Evolutionary conservation across 1,140 invertebrate species (phyloP).

Genomic region (Cotesia glomerata): DNA sequence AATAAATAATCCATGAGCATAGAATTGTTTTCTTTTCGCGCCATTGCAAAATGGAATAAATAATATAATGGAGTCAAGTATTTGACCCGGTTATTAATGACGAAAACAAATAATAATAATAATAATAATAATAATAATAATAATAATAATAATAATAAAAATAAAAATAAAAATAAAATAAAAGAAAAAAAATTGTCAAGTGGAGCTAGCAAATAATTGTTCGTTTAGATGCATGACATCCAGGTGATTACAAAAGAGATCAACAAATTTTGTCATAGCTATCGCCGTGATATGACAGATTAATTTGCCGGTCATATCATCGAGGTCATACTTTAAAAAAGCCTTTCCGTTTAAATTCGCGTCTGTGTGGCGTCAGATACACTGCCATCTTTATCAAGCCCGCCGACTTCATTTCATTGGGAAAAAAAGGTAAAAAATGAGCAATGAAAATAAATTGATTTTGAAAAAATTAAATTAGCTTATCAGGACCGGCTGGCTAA

Average conservation of each 20-base stretch:
- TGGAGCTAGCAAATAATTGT: neutral
- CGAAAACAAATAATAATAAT: neutral
- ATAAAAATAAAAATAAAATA: neutral
- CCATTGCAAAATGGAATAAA: neutral
- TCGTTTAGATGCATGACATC: slow-evolving; percentile 1
- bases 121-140: neutral
- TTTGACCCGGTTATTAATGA: neutral
- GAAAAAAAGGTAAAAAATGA: neutral
- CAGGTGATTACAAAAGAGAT: slow-evolving; percentile 4
- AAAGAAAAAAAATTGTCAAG: neutral
- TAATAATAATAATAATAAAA: no score
- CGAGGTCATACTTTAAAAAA: slow-evolving; percentile 5
- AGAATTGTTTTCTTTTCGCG: neutral
- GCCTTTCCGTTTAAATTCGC: slow-evolving; percentile 4
- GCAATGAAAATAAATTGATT: neutral
- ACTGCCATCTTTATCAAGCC: neutral
- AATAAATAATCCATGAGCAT: slow-evolving; percentile 4
- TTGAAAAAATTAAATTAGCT: neutral
- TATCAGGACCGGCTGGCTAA: neutral
- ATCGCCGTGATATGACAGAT: slow-evolving; percentile 18
- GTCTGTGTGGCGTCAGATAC: slow-evolving; percentile 1
- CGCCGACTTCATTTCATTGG: neutral
- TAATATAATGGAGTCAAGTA: neutral
- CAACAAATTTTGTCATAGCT: slow-evolving; percentile 11
- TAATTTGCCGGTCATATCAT: slow-evolving; percentile 15